phyloP scores from a whole-genome alignment of 2,888 invertebrate genomes.

The Nebria brevicollis region DNA sequence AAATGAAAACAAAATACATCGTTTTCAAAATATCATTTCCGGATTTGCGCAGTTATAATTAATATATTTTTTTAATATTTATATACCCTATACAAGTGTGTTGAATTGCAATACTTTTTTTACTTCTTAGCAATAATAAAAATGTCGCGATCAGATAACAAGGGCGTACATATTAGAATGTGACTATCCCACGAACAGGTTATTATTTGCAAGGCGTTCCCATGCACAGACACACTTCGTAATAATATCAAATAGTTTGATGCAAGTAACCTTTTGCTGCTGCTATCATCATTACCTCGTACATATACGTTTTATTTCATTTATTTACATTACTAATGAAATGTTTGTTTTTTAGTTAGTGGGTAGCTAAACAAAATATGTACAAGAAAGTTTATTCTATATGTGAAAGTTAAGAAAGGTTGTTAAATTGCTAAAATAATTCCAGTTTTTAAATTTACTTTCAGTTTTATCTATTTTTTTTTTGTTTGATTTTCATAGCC shows the following conservation, averaged over 20 bases:
- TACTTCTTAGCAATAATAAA: neutral
- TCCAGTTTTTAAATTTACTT: neutral
- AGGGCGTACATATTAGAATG: neutral
- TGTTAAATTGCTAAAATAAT: neutral
- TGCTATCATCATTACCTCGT: neutral
- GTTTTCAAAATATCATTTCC: too few species aligned
- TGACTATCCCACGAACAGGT: neutral
- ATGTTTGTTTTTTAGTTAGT: neutral
- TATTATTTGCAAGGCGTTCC: neutral
- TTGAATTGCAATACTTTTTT: neutral
- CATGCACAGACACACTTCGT: neutral
- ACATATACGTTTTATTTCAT: neutral
- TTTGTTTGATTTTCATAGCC: neutral
- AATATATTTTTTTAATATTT: neutral
- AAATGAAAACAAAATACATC: too few species aligned
- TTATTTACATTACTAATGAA: neutral
- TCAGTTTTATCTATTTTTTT: neutral
- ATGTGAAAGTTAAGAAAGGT: conserved; percentile 1
- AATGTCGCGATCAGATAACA: neutral
- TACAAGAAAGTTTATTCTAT: neutral
- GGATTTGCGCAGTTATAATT: too few species aligned
- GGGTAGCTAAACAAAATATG: neutral
- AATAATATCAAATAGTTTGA: neutral
- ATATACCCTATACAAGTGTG: neutral
- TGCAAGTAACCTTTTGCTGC: neutral